Conservation (phyloP, 1,140 invertebrate species). For the Neodiprion virginianus region DNA sequence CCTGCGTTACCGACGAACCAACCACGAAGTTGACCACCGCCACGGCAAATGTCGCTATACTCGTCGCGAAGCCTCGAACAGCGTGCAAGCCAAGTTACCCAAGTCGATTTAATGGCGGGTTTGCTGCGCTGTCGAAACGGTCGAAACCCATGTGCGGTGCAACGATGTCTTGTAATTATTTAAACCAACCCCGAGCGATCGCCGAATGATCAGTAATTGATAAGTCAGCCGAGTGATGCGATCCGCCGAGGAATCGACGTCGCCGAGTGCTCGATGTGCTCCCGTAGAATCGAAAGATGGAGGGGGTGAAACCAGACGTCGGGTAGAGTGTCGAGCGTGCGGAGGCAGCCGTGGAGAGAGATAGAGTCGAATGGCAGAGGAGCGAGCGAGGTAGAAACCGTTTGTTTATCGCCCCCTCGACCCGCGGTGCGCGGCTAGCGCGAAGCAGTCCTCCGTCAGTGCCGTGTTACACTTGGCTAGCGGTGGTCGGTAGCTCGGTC, state of each 20-base stretch:
- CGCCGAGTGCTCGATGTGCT: slow-evolving; percentile 6
- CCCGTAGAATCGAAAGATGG: not conserved
- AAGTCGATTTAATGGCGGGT: too few relatives aligned
- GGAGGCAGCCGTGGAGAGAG: slow-evolving; percentile 2
- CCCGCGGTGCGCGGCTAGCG: slow-evolving; percentile 38
- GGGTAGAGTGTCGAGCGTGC: slow-evolving; percentile 20
- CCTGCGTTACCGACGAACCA: slow-evolving; percentile 1
- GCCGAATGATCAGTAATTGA: too few relatives aligned
- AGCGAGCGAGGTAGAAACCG: slow-evolving; percentile 22
- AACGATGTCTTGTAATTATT: too few relatives aligned
- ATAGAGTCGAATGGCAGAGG: slow-evolving; percentile 18
- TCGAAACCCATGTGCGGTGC: too few relatives aligned
- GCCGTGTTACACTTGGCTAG: slow-evolving; percentile 49
- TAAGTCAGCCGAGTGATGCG: slow-evolving; percentile 1
- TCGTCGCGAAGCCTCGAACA: not conserved
- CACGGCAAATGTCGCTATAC: not conserved
- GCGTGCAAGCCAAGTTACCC: slow-evolving; percentile 8
- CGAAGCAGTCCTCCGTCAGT: slow-evolving; percentile 43
- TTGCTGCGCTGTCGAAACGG: too few relatives aligned
- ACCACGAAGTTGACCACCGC: not conserved
- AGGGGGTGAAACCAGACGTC: not conserved
- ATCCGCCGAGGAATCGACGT: slow-evolving; percentile 1
- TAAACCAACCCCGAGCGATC: too few relatives aligned
- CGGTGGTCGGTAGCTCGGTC: slow-evolving; percentile 31
- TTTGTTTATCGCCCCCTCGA: slow-evolving; percentile 60